A percentile compares a stretch with the other conserved stretches of the same genome.
Conservation (phyloP, 2,113 vertebrate species). For the Pleuronectes platessa region DNA sequence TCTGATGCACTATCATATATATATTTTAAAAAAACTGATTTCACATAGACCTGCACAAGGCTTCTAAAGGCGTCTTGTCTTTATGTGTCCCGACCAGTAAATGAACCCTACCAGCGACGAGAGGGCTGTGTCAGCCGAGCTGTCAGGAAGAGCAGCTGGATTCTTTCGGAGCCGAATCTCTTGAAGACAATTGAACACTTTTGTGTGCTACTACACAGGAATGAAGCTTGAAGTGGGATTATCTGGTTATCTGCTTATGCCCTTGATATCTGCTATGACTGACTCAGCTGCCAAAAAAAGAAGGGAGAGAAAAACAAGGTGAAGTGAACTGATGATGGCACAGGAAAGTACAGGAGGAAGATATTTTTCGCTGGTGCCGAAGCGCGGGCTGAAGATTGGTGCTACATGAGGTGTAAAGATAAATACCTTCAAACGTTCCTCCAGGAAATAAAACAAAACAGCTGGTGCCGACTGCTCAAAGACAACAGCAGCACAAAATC, state of each 20-base stretch:
- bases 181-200: slow-evolving; percentile 60
- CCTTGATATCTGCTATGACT: slow-evolving; percentile 54
- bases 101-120: slow-evolving; percentile 43
- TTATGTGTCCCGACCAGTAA: slow-evolving; percentile 38
- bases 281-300: slow-evolving; percentile 13
- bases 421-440: slow-evolving; percentile 7
- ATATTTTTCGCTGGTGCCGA: slow-evolving; percentile 4
- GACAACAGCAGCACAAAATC: not conserved
- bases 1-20: not conserved
- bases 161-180: slow-evolving; percentile 36
- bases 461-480: slow-evolving; percentile 4
- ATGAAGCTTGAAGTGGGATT: slow-evolving; percentile 68
- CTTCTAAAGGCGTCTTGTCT: not conserved
- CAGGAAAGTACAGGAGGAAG: slow-evolving; percentile 14
- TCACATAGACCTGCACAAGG: not conserved
- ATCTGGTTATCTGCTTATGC: slow-evolving; percentile 64
- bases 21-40: not conserved
- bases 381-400: slow-evolving; percentile 3
- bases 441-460: slow-evolving; percentile 22
- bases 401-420: slow-evolving; percentile 14
- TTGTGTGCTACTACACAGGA: slow-evolving; percentile 51
- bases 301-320: not conserved
- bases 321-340: slow-evolving; percentile 31
- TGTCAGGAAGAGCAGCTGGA: slow-evolving; percentile 53
- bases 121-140: slow-evolving; percentile 44